Percentiles rank a stretch among this genome's conserved stretches.
Evolutionary conservation across 1,140 invertebrate species (phyloP).

Genomic region (Ceratina japonica): DNA sequence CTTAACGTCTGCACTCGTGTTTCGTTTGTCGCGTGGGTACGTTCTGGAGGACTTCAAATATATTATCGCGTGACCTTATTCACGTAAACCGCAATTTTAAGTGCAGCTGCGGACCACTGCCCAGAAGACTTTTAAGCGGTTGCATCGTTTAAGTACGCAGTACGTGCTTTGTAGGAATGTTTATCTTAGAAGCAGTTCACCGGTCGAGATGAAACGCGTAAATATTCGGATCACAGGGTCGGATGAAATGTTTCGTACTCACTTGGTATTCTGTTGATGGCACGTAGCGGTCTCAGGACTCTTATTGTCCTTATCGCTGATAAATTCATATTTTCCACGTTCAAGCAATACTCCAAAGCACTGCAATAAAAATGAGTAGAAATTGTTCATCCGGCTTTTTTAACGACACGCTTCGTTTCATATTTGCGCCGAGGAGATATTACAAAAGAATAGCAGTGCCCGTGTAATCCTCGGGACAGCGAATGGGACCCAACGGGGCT

Average conservation of each 20-base stretch:
- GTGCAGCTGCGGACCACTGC: background rate
- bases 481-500: too few relatives aligned
- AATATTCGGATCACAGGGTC: background rate
- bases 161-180: background rate
- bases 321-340: slow-evolving; percentile 98
- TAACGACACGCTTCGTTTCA: too few relatives aligned
- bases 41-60: background rate
- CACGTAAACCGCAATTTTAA: background rate
- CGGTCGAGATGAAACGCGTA: background rate
- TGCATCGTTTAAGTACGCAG: background rate
- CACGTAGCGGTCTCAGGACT: slow-evolving; percentile 95
- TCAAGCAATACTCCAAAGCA: slow-evolving; percentile 95
- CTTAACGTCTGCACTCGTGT: too few relatives aligned
- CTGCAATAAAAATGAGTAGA: slow-evolving; percentile 80
- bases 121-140: background rate
- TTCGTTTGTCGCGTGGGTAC: too few relatives aligned
- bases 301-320: slow-evolving; percentile 98
- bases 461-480: too few relatives aligned
- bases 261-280: slow-evolving; percentile 99
- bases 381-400: background rate
- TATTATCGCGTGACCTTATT: background rate
- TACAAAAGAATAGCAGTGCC: too few relatives aligned
- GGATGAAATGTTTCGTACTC: slow-evolving; percentile 81
- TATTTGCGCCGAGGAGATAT: too few relatives aligned
- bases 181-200: background rate